Evolutionary conservation across 2,888 invertebrate species (phyloP).

Genomic region (Fissipunctia ypsillon): DNA sequence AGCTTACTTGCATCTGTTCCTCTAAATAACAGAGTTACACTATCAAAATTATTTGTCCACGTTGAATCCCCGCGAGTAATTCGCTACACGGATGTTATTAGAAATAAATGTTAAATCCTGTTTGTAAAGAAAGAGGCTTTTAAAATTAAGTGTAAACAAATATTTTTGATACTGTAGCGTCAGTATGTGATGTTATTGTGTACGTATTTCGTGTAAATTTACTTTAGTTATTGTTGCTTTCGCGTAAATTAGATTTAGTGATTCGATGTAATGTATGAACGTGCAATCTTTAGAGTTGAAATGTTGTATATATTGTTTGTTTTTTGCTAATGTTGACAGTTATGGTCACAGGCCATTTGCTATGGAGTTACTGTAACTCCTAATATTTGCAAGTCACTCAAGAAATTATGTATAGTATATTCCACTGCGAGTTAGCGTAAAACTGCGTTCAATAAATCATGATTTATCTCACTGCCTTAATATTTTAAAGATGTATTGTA

Average conservation of each 20-base stretch:
- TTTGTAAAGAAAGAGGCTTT: constrained; percentile 49
- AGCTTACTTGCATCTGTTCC: constrained; percentile 49
- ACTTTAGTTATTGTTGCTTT: constrained; percentile 62
- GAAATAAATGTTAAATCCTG: constrained; percentile 16
- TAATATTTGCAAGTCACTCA: constrained; percentile 28
- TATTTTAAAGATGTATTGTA: constrained; percentile 35
- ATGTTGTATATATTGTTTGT: constrained; percentile 68
- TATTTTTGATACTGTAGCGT: constrained; percentile 60
- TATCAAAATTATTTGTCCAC: constrained; percentile 58
- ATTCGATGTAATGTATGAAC: constrained; percentile 51
- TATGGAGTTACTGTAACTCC: constrained; percentile 29
- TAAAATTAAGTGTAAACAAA: constrained; percentile 60
- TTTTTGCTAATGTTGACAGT: constrained; percentile 65
- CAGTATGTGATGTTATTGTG: constrained; percentile 53
- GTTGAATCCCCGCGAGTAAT: neutral
- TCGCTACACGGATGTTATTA: constrained; percentile 11
- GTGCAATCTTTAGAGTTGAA: constrained; percentile 57
- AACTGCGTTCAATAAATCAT: constrained; percentile 21
- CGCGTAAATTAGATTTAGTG: constrained; percentile 59
- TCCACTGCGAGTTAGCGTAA: constrained; percentile 15
- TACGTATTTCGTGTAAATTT: constrained; percentile 64
- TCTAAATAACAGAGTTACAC: constrained; percentile 33
- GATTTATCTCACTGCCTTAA: constrained; percentile 50
- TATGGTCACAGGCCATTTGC: constrained; percentile 36
- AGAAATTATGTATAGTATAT: constrained; percentile 35